phyloP scores from a whole-genome alignment of 2,113 vertebrate genomes.

The Semnornis frantzii region DNA sequence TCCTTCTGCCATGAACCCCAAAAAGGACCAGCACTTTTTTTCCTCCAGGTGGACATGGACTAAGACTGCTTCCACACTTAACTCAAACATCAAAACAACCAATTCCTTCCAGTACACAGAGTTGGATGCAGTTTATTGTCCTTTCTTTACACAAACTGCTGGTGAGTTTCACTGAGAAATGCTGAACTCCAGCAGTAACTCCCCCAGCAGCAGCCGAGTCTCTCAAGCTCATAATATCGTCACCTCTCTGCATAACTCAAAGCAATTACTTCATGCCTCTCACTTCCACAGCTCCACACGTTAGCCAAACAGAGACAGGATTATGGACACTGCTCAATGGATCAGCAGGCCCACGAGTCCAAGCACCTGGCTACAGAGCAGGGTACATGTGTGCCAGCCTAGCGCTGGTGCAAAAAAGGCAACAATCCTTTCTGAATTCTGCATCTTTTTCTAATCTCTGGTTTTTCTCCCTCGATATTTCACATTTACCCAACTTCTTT shows the following conservation, averaged over 20 bases:
- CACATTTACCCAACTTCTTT: constrained; percentile 70
- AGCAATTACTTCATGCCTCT: not conserved
- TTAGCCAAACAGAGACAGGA: not conserved
- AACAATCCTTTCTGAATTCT: constrained; percentile 40
- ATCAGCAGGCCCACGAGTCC: not conserved
- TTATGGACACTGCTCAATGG: not conserved
- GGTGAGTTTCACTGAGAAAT: not conserved
- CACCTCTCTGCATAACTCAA: not conserved
- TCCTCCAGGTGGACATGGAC: not conserved
- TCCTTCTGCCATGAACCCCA: not conserved
- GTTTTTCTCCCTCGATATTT: constrained; percentile 68
- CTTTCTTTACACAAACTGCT: not conserved
- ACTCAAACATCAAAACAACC: not conserved
- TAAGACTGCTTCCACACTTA: not conserved
- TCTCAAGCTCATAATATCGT: not conserved
- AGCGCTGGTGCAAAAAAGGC: not conserved
- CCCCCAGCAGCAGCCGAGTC: not conserved
- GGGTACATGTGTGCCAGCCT: not conserved
- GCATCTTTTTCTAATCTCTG: constrained; percentile 25
- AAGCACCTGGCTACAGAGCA: not conserved
- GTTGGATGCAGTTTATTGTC: not conserved
- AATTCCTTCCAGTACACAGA: not conserved
- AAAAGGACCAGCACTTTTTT: not conserved
- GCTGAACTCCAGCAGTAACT: not conserved
- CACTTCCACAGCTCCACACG: not conserved